Conservation (phyloP, 2,888 invertebrate genomes). For the Napeogenes sylphis region DNA sequence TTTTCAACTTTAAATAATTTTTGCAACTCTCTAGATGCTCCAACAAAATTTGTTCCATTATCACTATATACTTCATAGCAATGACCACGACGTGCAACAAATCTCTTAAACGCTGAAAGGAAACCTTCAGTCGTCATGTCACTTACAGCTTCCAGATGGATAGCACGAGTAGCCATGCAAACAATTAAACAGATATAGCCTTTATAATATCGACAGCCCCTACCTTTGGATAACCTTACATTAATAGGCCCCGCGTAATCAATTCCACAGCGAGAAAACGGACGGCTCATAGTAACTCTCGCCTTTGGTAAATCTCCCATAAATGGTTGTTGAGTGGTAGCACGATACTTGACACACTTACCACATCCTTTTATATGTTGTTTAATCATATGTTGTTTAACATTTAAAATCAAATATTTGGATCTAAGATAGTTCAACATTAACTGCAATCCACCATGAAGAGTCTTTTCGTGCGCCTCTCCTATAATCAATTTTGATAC, state of each 20-base stretch:
- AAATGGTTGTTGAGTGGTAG: conserved; percentile 11
- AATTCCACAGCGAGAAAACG: conserved; percentile 19
- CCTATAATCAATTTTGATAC: conserved; percentile 25
- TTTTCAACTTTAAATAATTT: conserved; percentile 6
- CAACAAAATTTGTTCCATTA: conserved; percentile 33
- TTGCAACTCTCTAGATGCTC: conserved; percentile 23
- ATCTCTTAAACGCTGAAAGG: conserved; percentile 30
- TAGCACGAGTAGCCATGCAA: conserved; percentile 27
- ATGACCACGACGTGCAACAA: conserved; percentile 30
- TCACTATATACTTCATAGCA: conserved; percentile 32
- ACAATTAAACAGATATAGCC: conserved; percentile 16
- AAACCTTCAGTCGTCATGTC: conserved; percentile 26
- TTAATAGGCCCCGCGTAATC: conserved; percentile 27
- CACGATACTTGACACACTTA: conserved; percentile 1
- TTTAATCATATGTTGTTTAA: conserved; percentile 17
- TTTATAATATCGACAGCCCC: conserved; percentile 14
- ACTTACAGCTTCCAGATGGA: conserved; percentile 24
- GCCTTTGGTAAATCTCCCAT: conserved; percentile 30
- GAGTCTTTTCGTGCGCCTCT: conserved; percentile 26
- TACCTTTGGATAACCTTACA: conserved; percentile 17
- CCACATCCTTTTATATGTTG: conserved; percentile 22
- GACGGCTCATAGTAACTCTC: conserved; percentile 14
- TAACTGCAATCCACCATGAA: conserved; percentile 36
- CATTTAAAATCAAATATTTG: conserved; percentile 32
- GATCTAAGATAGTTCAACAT: conserved; percentile 30